These are phyloP conservation scores for Epinephelus fuscoguttatus DNA, from an alignment of 2,113 vertebrate genomes.

Conservation along the genomic window DNA sequence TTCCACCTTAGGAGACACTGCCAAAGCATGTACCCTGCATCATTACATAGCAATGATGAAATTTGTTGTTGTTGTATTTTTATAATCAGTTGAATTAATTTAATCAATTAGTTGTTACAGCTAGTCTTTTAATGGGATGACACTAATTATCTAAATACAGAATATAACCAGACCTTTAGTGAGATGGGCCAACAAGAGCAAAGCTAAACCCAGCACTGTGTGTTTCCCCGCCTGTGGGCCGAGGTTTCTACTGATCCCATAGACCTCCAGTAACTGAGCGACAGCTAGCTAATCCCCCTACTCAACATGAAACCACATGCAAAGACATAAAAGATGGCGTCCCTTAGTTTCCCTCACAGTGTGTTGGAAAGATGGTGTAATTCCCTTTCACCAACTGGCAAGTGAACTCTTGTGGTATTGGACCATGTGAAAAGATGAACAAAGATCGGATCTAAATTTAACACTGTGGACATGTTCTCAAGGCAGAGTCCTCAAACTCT, in stretches of 20 bases:
- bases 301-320: conserved; percentile 18
- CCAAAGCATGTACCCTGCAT: too few species aligned
- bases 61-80: too few species aligned
- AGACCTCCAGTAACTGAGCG: conserved; percentile 6
- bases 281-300: not conserved
- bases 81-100: too few species aligned
- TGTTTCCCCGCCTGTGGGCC: not conserved
- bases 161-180: not conserved
- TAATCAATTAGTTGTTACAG: too few species aligned
- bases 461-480: conserved; percentile 32
- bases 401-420: conserved; percentile 24
- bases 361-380: conserved; percentile 6
- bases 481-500: not conserved
- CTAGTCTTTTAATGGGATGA: not conserved
- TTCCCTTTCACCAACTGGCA: conserved; percentile 16
- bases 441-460: conserved; percentile 51
- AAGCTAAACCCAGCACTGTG: not conserved
- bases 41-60: too few species aligned
- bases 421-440: conserved; percentile 18
- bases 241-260: not conserved
- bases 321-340: conserved; percentile 3
- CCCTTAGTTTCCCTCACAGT: not conserved
- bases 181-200: not conserved
- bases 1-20: too few species aligned
- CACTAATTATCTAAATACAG: not conserved